Conservation (phyloP, 2,888 invertebrate genomes). For the Eupithecia insigniata region DNA sequence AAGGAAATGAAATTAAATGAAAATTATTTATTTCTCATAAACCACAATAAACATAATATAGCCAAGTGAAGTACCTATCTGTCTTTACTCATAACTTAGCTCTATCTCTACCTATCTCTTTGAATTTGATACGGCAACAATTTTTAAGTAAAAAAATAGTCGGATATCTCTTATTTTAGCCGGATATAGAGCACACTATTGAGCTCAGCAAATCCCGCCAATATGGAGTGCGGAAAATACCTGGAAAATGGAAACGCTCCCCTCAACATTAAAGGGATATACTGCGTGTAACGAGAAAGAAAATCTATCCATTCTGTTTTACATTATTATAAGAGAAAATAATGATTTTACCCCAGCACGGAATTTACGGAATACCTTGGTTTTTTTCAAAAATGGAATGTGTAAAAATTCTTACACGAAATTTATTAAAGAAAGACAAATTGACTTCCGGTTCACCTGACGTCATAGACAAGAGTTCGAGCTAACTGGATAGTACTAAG, state of each 20-base stretch:
- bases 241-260: slow-evolving; percentile 77
- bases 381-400: background rate
- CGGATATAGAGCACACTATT: slow-evolving; percentile 42
- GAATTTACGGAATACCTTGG: background rate
- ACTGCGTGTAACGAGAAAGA: slow-evolving; percentile 54
- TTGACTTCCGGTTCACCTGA: slow-evolving; percentile 7
- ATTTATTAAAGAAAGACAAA: background rate
- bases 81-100: background rate
- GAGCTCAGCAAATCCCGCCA: slow-evolving; percentile 75
- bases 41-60: no score
- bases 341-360: slow-evolving; percentile 10
- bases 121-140: background rate
- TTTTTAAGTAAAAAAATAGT: slow-evolving; percentile 5
- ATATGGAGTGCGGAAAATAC: slow-evolving; percentile 80
- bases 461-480: slow-evolving; percentile 7
- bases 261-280: slow-evolving; percentile 52
- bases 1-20: no score
- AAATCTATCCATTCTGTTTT: slow-evolving; percentile 38
- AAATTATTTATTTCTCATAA: no score
- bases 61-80: no score
- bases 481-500: slow-evolving; percentile 59
- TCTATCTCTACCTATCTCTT: background rate
- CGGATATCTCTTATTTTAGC: slow-evolving; percentile 2
- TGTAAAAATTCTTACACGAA: no score
- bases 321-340: slow-evolving; percentile 29